These are phyloP conservation scores for Xylocampa areola DNA, from an alignment of 2,888 invertebrate species.

Conservation along the genomic window DNA sequence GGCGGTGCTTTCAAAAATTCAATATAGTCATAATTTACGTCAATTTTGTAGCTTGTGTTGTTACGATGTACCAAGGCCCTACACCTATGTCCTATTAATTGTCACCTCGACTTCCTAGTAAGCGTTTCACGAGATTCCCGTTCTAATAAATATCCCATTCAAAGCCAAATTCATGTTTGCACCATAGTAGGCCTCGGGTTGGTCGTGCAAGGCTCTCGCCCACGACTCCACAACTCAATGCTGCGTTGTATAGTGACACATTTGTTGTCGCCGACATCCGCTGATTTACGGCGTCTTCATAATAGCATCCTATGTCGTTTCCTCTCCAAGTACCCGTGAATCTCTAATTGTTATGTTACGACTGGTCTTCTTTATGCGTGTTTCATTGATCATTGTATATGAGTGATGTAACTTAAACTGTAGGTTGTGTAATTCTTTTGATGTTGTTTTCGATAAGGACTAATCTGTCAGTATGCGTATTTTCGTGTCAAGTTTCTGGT, in stretches of 20 bases:
- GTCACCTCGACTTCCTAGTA: neutral
- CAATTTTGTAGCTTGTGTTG: too few species aligned
- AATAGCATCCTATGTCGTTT: constrained; percentile 76
- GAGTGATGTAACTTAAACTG: too few species aligned
- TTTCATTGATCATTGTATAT: too few species aligned
- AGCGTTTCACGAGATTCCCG: neutral
- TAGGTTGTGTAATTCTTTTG: too few species aligned
- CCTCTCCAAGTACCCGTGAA: constrained; percentile 72
- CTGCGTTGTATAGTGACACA: constrained; percentile 66
- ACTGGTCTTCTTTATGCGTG: too few species aligned
- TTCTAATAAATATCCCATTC: constrained; percentile 9
- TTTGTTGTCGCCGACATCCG: constrained; percentile 87
- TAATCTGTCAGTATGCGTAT: too few species aligned
- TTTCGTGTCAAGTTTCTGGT: too few species aligned
- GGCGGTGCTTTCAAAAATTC: too few species aligned
- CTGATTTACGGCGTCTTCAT: constrained; percentile 74
- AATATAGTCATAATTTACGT: too few species aligned
- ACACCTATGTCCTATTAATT: neutral
- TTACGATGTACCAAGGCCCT: neutral
- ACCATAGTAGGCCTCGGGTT: constrained; percentile 48
- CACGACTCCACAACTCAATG: constrained; percentile 62
- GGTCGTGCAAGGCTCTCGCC: constrained; percentile 66
- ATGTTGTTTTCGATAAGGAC: too few species aligned
- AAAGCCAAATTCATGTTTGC: constrained; percentile 11
- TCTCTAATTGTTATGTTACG: constrained; percentile 62